Conservation (phyloP, 2,888 invertebrate species). For the Polymixis flavicincta region DNA sequence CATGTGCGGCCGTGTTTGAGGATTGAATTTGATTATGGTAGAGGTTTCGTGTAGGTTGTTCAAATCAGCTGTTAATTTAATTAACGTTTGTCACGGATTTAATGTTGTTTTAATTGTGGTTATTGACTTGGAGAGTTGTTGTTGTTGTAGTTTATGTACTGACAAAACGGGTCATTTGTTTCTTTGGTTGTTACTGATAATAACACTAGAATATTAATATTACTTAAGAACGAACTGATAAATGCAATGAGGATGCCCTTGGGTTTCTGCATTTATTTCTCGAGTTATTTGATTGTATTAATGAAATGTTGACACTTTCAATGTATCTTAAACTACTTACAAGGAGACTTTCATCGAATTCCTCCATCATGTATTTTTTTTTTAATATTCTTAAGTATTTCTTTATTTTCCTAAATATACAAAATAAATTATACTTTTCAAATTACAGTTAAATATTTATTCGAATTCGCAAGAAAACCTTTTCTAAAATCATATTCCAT, state of each 20-base stretch:
- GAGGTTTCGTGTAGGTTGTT: slow-evolving; percentile 51
- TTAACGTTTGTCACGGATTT: slow-evolving; percentile 55
- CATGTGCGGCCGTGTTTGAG: slow-evolving; percentile 76
- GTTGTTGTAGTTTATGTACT: neutral
- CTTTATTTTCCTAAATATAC: too few relatives aligned
- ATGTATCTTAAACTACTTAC: neutral
- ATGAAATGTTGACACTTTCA: neutral
- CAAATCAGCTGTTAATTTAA: slow-evolving; percentile 64
- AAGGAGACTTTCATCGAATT: neutral
- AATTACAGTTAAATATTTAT: neutral
- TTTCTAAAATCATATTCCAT: neutral
- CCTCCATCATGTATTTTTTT: too few relatives aligned
- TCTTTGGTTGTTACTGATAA: too few relatives aligned
- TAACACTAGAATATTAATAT: too few relatives aligned
- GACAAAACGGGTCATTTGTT: too few relatives aligned
- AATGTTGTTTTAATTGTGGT: slow-evolving; percentile 55
- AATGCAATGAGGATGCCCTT: neutral
- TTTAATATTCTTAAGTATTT: too few relatives aligned
- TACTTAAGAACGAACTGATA: neutral
- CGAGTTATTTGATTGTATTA: neutral
- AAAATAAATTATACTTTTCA: too few relatives aligned
- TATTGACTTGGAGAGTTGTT: slow-evolving; percentile 38
- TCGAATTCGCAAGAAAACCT: neutral
- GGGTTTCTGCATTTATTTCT: neutral
- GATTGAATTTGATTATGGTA: slow-evolving; percentile 78